Percentiles rank a stretch among this genome's conserved stretches.
Evolutionary conservation across 2,113 vertebrate genomes (phyloP).

Genomic region (Tachycineta bicolor): DNA sequence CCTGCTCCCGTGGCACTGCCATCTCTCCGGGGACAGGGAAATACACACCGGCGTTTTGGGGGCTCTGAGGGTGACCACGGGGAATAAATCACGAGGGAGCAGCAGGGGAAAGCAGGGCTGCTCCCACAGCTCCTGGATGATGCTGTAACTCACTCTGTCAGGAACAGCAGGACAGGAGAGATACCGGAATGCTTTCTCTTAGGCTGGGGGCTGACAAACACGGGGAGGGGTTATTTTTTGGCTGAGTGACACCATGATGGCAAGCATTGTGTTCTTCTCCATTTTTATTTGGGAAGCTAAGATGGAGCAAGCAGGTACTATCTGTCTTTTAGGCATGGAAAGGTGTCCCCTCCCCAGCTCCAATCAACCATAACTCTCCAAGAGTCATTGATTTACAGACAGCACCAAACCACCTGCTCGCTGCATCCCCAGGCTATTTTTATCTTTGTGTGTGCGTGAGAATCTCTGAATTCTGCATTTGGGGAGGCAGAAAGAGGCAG

Average conservation of each 20-base stretch:
- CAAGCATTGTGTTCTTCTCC: background rate
- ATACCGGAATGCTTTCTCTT: background rate
- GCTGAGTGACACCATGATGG: background rate
- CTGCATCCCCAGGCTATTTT: background rate
- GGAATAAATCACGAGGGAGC: background rate
- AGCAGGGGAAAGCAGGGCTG: background rate
- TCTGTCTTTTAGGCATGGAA: background rate
- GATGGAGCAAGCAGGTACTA: background rate
- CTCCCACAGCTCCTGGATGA: background rate
- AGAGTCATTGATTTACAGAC: background rate
- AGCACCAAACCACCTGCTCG: background rate
- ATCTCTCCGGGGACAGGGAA: background rate
- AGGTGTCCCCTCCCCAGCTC: background rate
- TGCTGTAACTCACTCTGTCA: constrained; percentile 1
- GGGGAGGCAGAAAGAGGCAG: background rate
- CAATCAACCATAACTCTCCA: background rate
- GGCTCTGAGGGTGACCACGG: background rate
- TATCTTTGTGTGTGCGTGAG: background rate
- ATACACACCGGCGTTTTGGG: fast-evolving
- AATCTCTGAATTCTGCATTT: background rate
- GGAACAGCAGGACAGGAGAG: constrained; percentile 25
- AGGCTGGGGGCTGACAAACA: background rate
- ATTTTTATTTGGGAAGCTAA: background rate
- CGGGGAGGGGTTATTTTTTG: background rate
- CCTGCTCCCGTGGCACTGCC: background rate